phyloP scores from a whole-genome alignment of 2,113 vertebrate genomes.

The Charadrius vociferus region DNA sequence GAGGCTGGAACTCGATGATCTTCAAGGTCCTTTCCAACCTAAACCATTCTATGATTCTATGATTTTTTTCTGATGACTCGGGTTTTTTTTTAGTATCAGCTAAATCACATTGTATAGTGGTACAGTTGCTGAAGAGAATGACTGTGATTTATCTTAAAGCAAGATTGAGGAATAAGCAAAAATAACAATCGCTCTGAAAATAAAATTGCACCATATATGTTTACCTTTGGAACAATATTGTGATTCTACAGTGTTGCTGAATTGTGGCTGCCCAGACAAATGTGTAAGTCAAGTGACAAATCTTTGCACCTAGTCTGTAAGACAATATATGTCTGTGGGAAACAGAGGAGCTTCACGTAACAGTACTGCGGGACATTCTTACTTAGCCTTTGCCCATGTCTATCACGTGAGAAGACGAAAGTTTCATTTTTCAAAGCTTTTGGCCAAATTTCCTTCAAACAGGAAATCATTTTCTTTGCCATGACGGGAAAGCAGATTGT shows the following conservation, averaged over 20 bases:
- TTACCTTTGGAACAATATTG: background rate
- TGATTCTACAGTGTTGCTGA: background rate
- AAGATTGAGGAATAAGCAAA: background rate
- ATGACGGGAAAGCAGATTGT: background rate
- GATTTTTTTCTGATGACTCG: background rate
- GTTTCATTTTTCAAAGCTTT: background rate
- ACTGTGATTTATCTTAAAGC: background rate
- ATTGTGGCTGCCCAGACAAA: background rate
- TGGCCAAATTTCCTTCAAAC: background rate
- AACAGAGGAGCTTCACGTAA: background rate
- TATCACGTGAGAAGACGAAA: background rate
- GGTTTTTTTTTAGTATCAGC: background rate
- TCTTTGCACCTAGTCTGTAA: background rate
- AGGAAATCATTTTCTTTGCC: background rate
- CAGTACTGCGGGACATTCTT: background rate
- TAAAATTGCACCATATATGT: background rate
- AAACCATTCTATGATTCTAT: too few species aligned
- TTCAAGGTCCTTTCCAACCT: too few species aligned
- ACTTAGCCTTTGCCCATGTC: background rate
- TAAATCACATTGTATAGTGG: background rate
- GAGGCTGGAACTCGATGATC: too few species aligned
- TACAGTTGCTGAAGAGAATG: background rate
- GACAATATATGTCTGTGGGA: background rate
- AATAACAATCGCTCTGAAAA: background rate
- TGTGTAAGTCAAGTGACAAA: background rate